phyloP scores from a whole-genome alignment of 2,113 vertebrate genomes.

The Prionailurus bengalensis region DNA sequence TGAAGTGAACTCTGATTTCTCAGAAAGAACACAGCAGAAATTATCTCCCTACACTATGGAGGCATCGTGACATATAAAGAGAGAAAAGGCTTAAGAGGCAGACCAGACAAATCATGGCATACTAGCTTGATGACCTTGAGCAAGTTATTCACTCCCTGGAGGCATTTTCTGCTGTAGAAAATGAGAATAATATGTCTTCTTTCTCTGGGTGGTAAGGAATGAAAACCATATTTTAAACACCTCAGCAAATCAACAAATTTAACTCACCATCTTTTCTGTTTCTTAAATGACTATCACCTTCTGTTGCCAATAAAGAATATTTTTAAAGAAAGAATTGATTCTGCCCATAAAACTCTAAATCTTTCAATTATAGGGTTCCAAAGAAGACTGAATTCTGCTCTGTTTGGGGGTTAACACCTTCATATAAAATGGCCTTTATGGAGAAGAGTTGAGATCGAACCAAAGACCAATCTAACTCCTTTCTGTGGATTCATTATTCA shows the following conservation, averaged over 20 bases:
- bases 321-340: slow-evolving; percentile 27
- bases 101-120: not conserved
- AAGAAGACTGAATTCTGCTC: slow-evolving; percentile 3
- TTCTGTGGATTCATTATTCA: slow-evolving; percentile 45
- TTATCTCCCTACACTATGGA: not conserved
- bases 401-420: not conserved
- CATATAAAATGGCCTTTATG: not conserved
- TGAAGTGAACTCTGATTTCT: not conserved
- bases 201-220: not conserved
- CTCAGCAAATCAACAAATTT: slow-evolving; percentile 16
- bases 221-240: slow-evolving; percentile 58
- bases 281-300: slow-evolving; percentile 43
- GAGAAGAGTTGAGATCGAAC: not conserved
- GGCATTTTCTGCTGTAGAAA: slow-evolving; percentile 44
- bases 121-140: slow-evolving; percentile 16
- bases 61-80: not conserved
- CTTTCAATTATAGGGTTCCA: not conserved
- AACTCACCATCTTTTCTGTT: slow-evolving; percentile 15
- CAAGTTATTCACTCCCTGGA: not conserved
- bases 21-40: not conserved
- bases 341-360: not conserved
- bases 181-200: not conserved
- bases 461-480: slow-evolving; percentile 26
- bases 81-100: slow-evolving; percentile 29
- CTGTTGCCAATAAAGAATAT: not conserved